phyloP scores from a whole-genome alignment of 2,797 vertebrate species.

The Eulemur rubriventer region DNA sequence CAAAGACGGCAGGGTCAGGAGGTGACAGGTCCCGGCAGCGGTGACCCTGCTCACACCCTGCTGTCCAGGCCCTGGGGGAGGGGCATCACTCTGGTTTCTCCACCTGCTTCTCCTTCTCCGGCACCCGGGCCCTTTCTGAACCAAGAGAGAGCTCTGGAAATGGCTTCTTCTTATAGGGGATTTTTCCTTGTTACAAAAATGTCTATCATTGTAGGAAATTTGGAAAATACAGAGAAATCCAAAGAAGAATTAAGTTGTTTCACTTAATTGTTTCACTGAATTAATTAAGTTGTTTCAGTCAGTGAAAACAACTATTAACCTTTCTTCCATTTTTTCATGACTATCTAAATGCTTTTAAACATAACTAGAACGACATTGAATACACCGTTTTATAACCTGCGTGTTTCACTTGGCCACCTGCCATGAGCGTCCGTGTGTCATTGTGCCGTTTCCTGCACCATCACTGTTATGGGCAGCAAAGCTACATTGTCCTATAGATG shows the following conservation, averaged over 20 bases:
- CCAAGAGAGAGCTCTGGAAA: neutral
- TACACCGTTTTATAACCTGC: neutral
- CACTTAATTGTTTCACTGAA: no score
- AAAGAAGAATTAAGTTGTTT: neutral
- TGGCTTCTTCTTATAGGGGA: neutral
- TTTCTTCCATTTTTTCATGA: neutral
- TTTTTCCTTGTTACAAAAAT: constrained; percentile 41
- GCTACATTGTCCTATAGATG: neutral
- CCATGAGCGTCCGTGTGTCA: neutral
- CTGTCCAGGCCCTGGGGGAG: neutral
- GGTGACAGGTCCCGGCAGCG: neutral
- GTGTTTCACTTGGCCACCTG: neutral
- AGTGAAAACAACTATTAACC: neutral
- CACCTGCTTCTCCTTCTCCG: neutral
- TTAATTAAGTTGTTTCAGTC: neutral
- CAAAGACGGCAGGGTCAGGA: neutral
- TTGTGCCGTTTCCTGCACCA: neutral
- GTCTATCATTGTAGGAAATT: constrained; percentile 1
- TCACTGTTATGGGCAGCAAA: neutral
- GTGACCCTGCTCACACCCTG: neutral
- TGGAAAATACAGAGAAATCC: neutral
- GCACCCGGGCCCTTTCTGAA: neutral
- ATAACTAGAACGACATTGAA: neutral
- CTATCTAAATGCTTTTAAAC: constrained; percentile 25
- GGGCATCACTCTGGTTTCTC: neutral